Percentiles rank a stretch among this genome's conserved stretches.
Conservation (phyloP, 2,113 vertebrate species). For the Macrotus californicus region DNA sequence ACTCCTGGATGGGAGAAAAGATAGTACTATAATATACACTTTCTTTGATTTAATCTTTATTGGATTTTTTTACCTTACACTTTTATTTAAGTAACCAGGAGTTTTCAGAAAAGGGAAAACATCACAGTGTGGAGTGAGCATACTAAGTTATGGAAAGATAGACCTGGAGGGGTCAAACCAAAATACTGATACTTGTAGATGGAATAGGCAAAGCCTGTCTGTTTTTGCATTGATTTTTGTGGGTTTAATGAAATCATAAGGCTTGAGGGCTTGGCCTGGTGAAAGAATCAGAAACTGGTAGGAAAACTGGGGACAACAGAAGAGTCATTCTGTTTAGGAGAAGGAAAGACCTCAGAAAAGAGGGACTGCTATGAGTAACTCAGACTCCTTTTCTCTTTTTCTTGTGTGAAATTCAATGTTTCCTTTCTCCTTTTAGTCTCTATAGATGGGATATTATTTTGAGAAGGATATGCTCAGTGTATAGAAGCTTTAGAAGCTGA, state of each 20-base stretch:
- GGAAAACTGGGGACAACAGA: background rate
- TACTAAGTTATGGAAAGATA: background rate
- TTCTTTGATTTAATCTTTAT: background rate
- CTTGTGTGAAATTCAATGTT: background rate
- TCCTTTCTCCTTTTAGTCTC: constrained; percentile 27
- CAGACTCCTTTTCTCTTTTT: constrained; percentile 46
- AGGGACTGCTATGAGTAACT: background rate
- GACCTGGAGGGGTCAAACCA: background rate
- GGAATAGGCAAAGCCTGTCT: background rate
- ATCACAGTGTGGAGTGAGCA: background rate
- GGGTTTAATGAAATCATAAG: background rate
- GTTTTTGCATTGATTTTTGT: background rate
- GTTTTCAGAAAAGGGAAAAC: background rate
- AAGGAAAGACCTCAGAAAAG: background rate
- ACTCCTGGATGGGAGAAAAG: background rate
- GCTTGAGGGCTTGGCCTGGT: background rate
- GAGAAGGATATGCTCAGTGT: background rate
- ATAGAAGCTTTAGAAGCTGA: background rate
- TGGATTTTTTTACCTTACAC: background rate
- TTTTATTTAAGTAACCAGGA: background rate
- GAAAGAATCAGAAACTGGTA: background rate
- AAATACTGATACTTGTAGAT: background rate
- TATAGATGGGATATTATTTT: background rate
- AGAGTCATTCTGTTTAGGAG: accelerated
- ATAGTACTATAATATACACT: background rate